Conservation (phyloP, 2,113 vertebrate genomes). For the Etheostoma cragini region DNA sequence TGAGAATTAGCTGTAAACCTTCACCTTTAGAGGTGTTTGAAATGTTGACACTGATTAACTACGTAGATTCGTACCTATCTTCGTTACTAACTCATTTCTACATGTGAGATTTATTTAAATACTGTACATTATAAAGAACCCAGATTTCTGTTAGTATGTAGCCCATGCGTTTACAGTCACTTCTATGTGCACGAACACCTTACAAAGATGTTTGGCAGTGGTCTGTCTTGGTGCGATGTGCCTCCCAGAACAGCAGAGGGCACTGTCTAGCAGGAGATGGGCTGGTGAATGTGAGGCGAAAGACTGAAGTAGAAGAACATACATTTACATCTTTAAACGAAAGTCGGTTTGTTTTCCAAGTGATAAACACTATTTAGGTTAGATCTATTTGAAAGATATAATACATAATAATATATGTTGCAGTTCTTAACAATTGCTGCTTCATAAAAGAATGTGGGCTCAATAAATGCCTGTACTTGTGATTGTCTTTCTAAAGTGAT, state of each 20-base stretch:
- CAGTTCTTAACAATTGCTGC: background rate
- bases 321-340: background rate
- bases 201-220: too few species aligned
- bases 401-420: background rate
- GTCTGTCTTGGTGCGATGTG: background rate
- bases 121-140: background rate
- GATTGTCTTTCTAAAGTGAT: slow-evolving; percentile 15
- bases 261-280: slow-evolving; percentile 28
- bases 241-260: slow-evolving; percentile 38
- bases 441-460: background rate
- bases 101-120: background rate
- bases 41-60: too few species aligned
- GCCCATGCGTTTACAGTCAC: background rate
- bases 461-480: slow-evolving; percentile 1
- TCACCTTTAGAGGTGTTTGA: too few species aligned
- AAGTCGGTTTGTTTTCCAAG: background rate
- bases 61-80: too few species aligned
- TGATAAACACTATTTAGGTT: background rate
- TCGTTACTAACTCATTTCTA: background rate
- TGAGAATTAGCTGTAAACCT: too few species aligned
- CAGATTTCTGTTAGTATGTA: background rate
- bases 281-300: background rate
- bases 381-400: background rate
- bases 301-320: background rate
- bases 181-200: background rate